Evolutionary conservation across 2,797 vertebrate species (phyloP).

Genomic region (Rhinogobio ventralis): DNA sequence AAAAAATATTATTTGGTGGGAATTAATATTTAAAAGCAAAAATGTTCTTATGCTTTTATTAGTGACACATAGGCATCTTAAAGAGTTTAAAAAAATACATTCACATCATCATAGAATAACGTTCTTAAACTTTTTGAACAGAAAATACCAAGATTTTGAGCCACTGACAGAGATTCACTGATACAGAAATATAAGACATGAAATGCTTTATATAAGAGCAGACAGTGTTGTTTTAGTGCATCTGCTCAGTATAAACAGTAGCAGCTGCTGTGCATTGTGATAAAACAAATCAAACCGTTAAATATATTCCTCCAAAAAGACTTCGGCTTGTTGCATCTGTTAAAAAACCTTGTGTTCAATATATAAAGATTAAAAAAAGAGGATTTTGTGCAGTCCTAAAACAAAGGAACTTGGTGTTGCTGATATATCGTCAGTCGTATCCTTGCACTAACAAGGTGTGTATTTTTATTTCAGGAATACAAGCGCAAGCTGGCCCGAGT

Average conservation of each 20-base stretch:
- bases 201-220: not conserved
- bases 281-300: too few relatives aligned
- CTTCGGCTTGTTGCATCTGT: not conserved
- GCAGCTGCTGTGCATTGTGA: not conserved
- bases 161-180: not conserved
- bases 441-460: slow-evolving; percentile 15
- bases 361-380: not conserved
- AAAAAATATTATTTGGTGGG: too few relatives aligned
- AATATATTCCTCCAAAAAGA: not conserved
- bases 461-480: slow-evolving; percentile 89
- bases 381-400: not conserved
- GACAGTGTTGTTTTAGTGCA: too few relatives aligned
- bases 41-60: not conserved
- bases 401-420: too few relatives aligned
- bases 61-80: not conserved
- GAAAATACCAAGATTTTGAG: too few relatives aligned
- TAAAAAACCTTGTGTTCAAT: not conserved
- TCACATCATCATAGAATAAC: not conserved
- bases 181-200: not conserved
- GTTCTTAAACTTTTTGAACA: not conserved
- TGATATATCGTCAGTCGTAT: not conserved
- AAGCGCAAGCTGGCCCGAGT: slow-evolving; percentile 94
- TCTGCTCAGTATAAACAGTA: not conserved
- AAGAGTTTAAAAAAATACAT: not conserved
- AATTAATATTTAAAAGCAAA: too few relatives aligned